Percentiles rank a stretch among this genome's conserved stretches.
phyloP scores from a whole-genome alignment of 2,888 invertebrate species.

The Hydraecia micacea region DNA sequence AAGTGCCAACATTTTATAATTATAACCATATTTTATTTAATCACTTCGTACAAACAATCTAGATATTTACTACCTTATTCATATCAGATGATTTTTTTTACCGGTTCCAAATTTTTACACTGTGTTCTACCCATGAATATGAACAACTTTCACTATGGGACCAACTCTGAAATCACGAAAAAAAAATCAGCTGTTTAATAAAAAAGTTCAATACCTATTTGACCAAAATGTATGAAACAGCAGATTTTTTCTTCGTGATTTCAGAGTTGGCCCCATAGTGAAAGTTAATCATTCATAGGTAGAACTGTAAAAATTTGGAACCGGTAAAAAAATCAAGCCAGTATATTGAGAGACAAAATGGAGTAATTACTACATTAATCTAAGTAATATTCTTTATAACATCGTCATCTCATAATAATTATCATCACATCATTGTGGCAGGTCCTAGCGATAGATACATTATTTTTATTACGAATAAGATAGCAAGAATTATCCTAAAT shows the following conservation, averaged over 20 bases:
- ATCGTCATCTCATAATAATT: not conserved
- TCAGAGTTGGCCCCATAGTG: no score
- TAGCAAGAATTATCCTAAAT: constrained; percentile 23
- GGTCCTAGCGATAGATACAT: not conserved
- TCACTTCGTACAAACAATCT: constrained; percentile 15
- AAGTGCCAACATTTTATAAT: constrained; percentile 32
- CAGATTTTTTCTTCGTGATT: no score
- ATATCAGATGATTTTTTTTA: not conserved
- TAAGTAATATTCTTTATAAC: constrained; percentile 6
- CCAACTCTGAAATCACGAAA: no score
- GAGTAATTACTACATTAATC: constrained; percentile 4
- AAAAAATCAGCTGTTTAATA: no score
- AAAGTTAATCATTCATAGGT: no score
- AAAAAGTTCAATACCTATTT: no score
- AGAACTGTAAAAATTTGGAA: no score
- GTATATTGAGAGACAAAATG: constrained; percentile 8
- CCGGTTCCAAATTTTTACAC: no score
- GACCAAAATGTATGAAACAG: no score
- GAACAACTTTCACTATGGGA: no score
- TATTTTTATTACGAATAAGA: constrained; percentile 20
- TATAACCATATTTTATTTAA: constrained; percentile 21
- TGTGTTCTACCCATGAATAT: no score
- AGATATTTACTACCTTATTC: constrained; percentile 27
- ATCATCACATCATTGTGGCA: not conserved
- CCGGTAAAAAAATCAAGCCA: no score